Evolutionary conservation across 2,797 vertebrate species (phyloP), one percentile per base, ranked within the genome.

Genomic region (Gymnothorax javanicus): DNA sequence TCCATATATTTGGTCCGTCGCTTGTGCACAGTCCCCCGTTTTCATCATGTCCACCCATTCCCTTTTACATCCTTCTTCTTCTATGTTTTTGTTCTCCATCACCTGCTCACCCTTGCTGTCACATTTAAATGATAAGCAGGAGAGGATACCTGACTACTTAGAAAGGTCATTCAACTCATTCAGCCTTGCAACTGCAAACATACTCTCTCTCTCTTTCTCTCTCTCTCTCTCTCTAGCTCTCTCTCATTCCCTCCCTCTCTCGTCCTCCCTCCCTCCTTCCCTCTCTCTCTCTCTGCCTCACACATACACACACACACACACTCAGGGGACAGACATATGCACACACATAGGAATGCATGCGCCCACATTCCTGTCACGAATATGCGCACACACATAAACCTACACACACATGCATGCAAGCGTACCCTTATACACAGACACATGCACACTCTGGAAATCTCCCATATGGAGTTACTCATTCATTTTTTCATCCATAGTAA

Each of bases 391-490:
- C 50, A 69, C 23, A 71, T 67, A 71, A 7, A 27, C 1, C 58
- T 56, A 59, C 56, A n/a, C 11, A 11, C 54, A 11, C 50, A 71
- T n/a, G 56, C 64, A 73, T 12, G 56, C 84, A 43, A 43, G 33
- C 33, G 33, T 87, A 87, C 84, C 84, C 75, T 73, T 67, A 88
- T 87, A 87, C 82, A 60, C 85, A 73, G 27, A 27, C 52, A 17
- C 54, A 13, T 50, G 90, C 86, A 89, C 90, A 89, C 91, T 91
- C 88, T 87, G 88, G 86, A 88, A 73, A 69, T 20, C 7, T 25
- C 69, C 27, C 27, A 25, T 11, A 25, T 12, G 69, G 25, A 73
- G 69, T 33, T 9, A 25, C 0, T 8, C 23, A 6, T 67, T 25
- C 23, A 9, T 69, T 73, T 73, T 2, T 33, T 3, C 3, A 4